A percentile compares a stretch with the other conserved stretches of the same genome.
These are phyloP conservation scores for Strix aluco DNA, from an alignment of 2,113 vertebrate species.

Conservation along the genomic window DNA sequence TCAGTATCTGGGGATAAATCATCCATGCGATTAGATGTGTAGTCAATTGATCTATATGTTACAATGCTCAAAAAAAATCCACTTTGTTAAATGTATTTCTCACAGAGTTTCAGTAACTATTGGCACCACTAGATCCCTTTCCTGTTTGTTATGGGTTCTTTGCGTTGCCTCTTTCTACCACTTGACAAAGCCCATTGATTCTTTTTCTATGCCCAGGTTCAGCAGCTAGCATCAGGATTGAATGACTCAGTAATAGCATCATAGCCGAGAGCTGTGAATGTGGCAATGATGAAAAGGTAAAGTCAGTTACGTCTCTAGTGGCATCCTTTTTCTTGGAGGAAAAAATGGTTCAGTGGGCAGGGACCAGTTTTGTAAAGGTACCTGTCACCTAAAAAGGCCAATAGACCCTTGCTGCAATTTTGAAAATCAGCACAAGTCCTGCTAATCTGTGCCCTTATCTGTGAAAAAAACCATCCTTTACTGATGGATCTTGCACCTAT, in stretches of 20 bases:
- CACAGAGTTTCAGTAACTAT: background rate
- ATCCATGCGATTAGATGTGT: background rate
- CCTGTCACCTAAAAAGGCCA: background rate
- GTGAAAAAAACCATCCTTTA: background rate
- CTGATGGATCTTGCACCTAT: accelerated
- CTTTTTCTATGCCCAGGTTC: background rate
- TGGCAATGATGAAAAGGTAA: background rate
- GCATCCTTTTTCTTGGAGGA: background rate
- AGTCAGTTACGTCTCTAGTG: background rate
- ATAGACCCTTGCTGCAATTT: background rate
- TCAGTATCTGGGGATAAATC: background rate
- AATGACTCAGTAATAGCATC: background rate
- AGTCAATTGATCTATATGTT: background rate
- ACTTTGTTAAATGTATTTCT: background rate
- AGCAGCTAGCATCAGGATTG: background rate
- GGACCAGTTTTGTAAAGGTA: background rate
- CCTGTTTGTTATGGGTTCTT: background rate
- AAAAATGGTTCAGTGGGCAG: background rate
- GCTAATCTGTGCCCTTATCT: background rate
- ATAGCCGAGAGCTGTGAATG: background rate
- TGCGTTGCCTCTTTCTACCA: background rate
- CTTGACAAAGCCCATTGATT: background rate
- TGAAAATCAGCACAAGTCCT: background rate
- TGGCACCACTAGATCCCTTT: background rate
- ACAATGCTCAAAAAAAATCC: background rate